Conservation (phyloP, 2,888 invertebrate species). For the Megamerina dolium region DNA sequence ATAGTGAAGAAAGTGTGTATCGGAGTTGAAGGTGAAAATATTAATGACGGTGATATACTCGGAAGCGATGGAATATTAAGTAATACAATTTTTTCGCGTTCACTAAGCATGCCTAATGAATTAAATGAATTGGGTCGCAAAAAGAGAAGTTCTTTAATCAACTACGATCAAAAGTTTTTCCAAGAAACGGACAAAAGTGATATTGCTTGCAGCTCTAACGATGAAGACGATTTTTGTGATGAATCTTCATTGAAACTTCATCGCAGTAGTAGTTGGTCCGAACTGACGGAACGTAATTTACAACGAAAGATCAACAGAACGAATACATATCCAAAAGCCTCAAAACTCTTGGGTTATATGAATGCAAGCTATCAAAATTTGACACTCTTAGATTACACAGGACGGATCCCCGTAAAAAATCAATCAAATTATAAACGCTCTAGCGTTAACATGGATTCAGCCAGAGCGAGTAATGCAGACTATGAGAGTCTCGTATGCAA, state of each 20-base stretch:
- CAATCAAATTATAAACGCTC: slow-evolving; percentile 21
- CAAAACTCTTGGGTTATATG: slow-evolving; percentile 39
- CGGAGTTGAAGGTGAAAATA: not conserved
- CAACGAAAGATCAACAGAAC: slow-evolving; percentile 15
- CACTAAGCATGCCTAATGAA: slow-evolving; percentile 38
- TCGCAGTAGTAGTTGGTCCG: slow-evolving; percentile 40
- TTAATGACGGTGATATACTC: not conserved
- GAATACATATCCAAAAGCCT: slow-evolving; percentile 1
- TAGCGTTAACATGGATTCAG: slow-evolving; percentile 25
- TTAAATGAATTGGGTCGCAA: slow-evolving; percentile 35
- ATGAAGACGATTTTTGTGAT: slow-evolving; percentile 23
- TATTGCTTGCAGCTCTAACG: slow-evolving; percentile 20
- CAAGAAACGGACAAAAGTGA: slow-evolving; percentile 20
- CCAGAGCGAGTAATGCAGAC: slow-evolving; percentile 20
- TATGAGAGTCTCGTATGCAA: slow-evolving; percentile 37
- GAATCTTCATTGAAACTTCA: slow-evolving; percentile 23
- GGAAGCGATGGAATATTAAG: slow-evolving; percentile 4
- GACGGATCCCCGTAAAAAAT: slow-evolving; percentile 31
- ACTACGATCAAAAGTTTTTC: slow-evolving; percentile 8
- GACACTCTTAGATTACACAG: slow-evolving; percentile 56
- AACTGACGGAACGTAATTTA: slow-evolving; percentile 23
- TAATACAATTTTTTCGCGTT: slow-evolving; percentile 4
- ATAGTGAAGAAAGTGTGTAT: slow-evolving; percentile 11
- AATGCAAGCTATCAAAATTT: slow-evolving; percentile 61
- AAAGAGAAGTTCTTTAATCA: slow-evolving; percentile 10